Base-by-base conservation (phyloP, 2,888 invertebrate genomes). In the Cephus runcator region DNA sequence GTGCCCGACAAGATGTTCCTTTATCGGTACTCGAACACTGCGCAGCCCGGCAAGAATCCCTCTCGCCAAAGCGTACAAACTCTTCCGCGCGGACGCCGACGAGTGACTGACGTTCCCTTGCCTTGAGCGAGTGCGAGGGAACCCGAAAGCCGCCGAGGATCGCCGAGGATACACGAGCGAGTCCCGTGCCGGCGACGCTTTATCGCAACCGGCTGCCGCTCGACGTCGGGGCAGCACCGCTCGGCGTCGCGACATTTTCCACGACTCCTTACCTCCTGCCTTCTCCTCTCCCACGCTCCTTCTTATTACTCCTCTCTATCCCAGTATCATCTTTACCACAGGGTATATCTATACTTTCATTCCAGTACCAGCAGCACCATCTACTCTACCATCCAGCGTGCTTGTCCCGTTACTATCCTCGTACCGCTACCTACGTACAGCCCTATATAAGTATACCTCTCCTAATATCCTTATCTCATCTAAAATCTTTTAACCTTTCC, bases 51-150 rank as follows among this genome's bases (percentile, higher is more conserved):
- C 80, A 77, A 82, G 77, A 79, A 71, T 78, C 79, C 80, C 79
- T 75, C 77, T 77, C 83, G 77, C 80, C 81, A 83, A 83, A 84
- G 83, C 83, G 85, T 84, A 85, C 85, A 83, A 84, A 88, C 90
- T 87, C 87, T 86, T 87, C 89, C 88, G 90, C 89, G 89, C 91
- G 91, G 90, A 86, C 88, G 90, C 90, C 89, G 89, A 89, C 90
- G 90, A 89, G 91, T 90, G 89, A 91, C 91, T 91, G 90, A 89
- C 88, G 90, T 88, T 87, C 87, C 83, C 81, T 85, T 80, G 82
- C 85, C 84, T 36, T 74, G 34, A 69, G 73, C 73, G 76, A 79
- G 77, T 80, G 81, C 89, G 88, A 86, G 80, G 78, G 79, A 34
- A 77, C 69, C 79, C 83, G 84, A 83, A 79, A n/a, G 78, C 77